Conservation (phyloP, 2,888 invertebrate genomes). For the Tinea trinotella region DNA sequence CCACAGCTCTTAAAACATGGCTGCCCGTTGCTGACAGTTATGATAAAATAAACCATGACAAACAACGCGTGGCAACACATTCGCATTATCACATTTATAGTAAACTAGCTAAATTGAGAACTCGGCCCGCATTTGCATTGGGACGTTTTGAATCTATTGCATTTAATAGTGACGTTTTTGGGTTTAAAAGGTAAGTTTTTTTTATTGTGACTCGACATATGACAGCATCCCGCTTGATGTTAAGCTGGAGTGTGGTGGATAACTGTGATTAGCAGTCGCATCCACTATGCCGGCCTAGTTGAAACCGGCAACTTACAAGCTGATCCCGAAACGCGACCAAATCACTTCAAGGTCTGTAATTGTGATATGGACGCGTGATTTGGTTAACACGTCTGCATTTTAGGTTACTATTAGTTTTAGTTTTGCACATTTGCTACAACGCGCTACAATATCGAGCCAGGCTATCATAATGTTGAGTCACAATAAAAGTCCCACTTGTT, state of each 20-base stretch:
- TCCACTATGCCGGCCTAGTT: no score
- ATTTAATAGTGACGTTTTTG: conserved; percentile 65
- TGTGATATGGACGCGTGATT: no score
- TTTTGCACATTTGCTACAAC: background rate
- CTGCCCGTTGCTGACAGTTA: conserved; percentile 76
- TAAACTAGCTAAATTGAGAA: conserved; percentile 66
- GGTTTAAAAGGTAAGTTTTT: conserved; percentile 67
- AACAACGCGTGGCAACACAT: conserved; percentile 54
- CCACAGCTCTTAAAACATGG: conserved; percentile 75
- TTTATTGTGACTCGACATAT: no score
- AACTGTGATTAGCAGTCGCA: no score
- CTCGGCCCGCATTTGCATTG: conserved; percentile 59
- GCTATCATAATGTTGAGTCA: no score
- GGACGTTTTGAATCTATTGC: conserved; percentile 68
- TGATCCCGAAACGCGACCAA: no score
- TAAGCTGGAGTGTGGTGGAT: no score
- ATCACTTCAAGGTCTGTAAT: no score
- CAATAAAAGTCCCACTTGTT: no score
- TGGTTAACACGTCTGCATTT: background rate
- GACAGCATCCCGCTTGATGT: no score
- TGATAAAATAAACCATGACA: conserved; percentile 68
- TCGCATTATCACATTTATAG: conserved; percentile 72
- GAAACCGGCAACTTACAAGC: no score
- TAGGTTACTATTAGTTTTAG: background rate
- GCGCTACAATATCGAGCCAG: no score